These are phyloP conservation scores for Istiophorus platypterus DNA, from an alignment of 2,113 vertebrate genomes.

Conservation along the genomic window DNA sequence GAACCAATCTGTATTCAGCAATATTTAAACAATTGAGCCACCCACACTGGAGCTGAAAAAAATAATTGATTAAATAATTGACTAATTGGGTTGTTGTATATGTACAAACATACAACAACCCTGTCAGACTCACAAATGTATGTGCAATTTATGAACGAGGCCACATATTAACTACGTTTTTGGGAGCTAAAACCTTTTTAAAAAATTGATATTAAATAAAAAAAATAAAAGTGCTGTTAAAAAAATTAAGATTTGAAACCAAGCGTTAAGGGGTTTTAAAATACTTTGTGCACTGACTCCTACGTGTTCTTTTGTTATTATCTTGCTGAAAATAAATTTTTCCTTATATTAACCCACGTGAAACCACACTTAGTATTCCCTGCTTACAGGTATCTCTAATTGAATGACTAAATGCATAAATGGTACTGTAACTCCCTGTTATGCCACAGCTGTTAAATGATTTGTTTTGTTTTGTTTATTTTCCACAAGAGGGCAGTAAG, in stretches of 20 bases:
- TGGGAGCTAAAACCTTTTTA: too few relatives aligned
- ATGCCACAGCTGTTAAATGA: constrained; percentile 21
- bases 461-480: constrained; percentile 25
- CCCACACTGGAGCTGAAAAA: neutral
- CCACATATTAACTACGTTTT: neutral
- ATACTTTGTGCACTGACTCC: neutral
- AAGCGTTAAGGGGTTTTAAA: neutral
- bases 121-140: neutral
- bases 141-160: neutral
- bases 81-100: too few relatives aligned
- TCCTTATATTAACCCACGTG: neutral
- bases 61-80: neutral
- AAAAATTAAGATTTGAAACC: neutral
- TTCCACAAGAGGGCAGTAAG: constrained; percentile 81
- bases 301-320: neutral
- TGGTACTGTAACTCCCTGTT: neutral
- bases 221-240: too few relatives aligned
- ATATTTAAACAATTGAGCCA: neutral
- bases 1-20: neutral
- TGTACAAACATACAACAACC: neutral
- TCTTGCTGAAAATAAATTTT: neutral
- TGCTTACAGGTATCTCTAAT: neutral
- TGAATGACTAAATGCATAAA: constrained; percentile 43
- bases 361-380: neutral
- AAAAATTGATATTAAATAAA: too few relatives aligned